These are phyloP conservation scores for Metacarcinus magister DNA, from an alignment of 2,888 invertebrate genomes.

Conservation along the genomic window DNA sequence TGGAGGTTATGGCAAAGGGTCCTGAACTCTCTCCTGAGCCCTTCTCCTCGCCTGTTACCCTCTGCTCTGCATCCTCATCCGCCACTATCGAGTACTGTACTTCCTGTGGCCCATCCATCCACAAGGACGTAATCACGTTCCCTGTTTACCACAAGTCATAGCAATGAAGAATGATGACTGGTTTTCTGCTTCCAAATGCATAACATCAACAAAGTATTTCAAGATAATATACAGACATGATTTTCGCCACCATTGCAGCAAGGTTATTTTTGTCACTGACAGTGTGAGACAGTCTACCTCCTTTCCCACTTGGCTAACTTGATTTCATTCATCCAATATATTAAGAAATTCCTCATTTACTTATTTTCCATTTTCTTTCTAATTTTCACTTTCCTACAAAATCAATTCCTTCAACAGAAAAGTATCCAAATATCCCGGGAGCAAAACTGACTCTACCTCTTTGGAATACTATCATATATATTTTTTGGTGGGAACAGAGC, in stretches of 20 bases:
- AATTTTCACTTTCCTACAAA: neutral
- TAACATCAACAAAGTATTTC: neutral
- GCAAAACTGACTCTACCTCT: neutral
- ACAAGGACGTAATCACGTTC: conserved; percentile 80
- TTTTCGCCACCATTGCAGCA: neutral
- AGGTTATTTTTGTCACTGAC: neutral
- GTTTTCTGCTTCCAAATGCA: neutral
- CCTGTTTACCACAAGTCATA: conserved; percentile 67
- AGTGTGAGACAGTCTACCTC: neutral
- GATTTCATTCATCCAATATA: too few relatives aligned
- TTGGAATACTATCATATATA: neutral
- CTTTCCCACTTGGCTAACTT: neutral
- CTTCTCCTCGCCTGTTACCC: neutral
- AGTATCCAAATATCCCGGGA: neutral
- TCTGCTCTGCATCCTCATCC: conserved; percentile 38
- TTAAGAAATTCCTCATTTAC: too few relatives aligned
- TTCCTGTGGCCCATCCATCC: conserved; percentile 75
- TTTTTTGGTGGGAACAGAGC: neutral
- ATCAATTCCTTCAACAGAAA: neutral
- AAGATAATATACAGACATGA: neutral
- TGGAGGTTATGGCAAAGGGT: conserved; percentile 73
- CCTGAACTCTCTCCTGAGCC: conserved; percentile 42
- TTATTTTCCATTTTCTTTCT: too few relatives aligned
- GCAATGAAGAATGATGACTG: neutral
- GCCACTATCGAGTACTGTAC: conserved; percentile 77